A percentile compares a stretch with the other conserved stretches of the same genome.
Evolutionary conservation across 2,113 vertebrate genomes (phyloP).

Genomic region (Gallinago jamesoni): DNA sequence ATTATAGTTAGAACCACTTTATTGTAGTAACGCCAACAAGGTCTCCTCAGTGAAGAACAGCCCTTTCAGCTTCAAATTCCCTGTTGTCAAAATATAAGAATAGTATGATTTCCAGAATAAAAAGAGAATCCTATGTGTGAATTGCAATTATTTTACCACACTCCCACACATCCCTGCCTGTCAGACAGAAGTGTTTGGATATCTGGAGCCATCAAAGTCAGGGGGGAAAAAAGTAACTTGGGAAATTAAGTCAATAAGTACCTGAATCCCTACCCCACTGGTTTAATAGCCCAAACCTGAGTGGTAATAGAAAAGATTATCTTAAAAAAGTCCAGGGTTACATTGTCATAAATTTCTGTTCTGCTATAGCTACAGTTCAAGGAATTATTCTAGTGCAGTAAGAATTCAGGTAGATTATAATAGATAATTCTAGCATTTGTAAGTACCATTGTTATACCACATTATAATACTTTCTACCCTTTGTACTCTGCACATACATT

Average conservation of each 20-base stretch:
- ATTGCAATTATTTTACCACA: not conserved
- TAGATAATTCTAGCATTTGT: not conserved
- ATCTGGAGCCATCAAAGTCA: not conserved
- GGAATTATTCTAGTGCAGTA: not conserved
- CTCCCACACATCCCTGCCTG: not conserved
- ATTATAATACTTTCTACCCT: not conserved
- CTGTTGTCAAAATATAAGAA: not conserved
- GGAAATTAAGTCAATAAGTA: not conserved
- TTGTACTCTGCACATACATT: not conserved
- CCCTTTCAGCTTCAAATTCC: not conserved
- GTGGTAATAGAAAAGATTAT: not conserved
- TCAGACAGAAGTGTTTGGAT: not conserved
- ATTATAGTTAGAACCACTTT: not conserved
- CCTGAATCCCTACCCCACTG: not conserved
- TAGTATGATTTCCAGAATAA: not conserved
- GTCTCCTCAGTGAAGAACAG: not conserved
- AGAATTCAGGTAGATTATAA: conserved; percentile 14
- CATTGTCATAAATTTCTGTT: not conserved
- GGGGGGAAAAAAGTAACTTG: not conserved
- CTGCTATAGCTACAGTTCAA: not conserved
- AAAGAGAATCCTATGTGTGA: not conserved
- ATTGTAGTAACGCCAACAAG: not conserved
- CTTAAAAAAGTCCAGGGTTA: not conserved
- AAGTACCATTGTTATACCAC: not conserved
- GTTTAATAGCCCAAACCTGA: not conserved